phyloP scores from a whole-genome alignment of 2,888 invertebrate species.

The Nemapogon koenigi region DNA sequence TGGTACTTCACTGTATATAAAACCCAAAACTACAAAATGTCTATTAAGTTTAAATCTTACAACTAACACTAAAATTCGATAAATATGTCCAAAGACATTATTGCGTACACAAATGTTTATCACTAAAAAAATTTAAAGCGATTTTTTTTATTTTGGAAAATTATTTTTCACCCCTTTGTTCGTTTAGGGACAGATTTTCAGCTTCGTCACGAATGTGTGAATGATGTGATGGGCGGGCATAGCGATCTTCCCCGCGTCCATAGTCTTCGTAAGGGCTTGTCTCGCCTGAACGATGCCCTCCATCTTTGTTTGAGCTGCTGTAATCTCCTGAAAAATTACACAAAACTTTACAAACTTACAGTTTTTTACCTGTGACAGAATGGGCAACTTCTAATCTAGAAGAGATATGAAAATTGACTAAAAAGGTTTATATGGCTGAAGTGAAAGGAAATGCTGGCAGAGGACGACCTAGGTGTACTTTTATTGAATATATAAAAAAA shows the following conservation, averaged over 20 bases:
- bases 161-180: conserved; percentile 58
- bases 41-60: too few relatives aligned
- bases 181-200: conserved; percentile 57
- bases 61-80: background rate
- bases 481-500: too few relatives aligned
- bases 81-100: background rate
- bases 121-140: background rate
- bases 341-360: too few relatives aligned
- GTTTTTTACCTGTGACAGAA: too few relatives aligned
- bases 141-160: background rate
- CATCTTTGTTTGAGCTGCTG: conserved; percentile 45
- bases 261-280: conserved; percentile 56
- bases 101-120: background rate
- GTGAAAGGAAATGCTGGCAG: too few relatives aligned
- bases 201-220: conserved; percentile 54
- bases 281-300: conserved; percentile 48
- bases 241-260: conserved; percentile 26
- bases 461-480: too few relatives aligned
- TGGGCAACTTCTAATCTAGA: too few relatives aligned
- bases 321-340: conserved; percentile 27
- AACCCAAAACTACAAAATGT: too few relatives aligned
- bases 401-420: too few relatives aligned
- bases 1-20: too few relatives aligned
- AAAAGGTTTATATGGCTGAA: too few relatives aligned
- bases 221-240: conserved; percentile 1